Evolutionary conservation across 2,113 vertebrate genomes (phyloP).

Genomic region (Dromiciops gliroides): DNA sequence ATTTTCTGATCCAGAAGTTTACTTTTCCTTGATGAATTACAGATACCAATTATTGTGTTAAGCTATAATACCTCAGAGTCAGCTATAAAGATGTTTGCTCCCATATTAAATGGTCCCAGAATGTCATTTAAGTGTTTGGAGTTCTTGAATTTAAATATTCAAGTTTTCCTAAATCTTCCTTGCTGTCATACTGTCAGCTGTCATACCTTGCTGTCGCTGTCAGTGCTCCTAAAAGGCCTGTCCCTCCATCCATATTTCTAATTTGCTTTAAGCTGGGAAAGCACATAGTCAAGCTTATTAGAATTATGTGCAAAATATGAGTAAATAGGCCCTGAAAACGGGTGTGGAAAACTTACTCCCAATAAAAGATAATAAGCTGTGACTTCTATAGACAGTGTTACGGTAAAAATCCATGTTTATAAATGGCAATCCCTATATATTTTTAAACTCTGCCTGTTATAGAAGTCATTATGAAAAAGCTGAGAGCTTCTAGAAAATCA

Average conservation of each 20-base stretch:
- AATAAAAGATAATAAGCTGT: neutral
- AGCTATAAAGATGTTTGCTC: neutral
- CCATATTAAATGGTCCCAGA: neutral
- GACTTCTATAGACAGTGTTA: neutral
- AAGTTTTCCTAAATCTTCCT: neutral
- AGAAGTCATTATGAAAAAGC: neutral
- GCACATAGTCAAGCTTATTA: neutral
- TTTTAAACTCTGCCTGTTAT: neutral
- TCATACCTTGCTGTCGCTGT: neutral
- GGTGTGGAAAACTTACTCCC: neutral
- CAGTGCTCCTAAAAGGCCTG: neutral
- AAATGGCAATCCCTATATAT: neutral
- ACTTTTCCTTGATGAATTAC: neutral
- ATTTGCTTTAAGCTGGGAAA: neutral
- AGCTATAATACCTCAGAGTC: neutral
- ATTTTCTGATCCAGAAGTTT: neutral
- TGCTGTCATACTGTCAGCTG: neutral
- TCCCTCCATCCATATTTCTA: neutral
- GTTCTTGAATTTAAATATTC: neutral
- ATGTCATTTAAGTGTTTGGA: neutral
- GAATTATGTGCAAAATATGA: neutral
- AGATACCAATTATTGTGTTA: neutral
- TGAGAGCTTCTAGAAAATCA: neutral
- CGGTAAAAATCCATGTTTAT: neutral
- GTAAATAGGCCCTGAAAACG: neutral